Percentiles rank a stretch among this genome's conserved stretches.
phyloP scores from a whole-genome alignment of 1,140 invertebrate species.

The Magallana angulata region DNA sequence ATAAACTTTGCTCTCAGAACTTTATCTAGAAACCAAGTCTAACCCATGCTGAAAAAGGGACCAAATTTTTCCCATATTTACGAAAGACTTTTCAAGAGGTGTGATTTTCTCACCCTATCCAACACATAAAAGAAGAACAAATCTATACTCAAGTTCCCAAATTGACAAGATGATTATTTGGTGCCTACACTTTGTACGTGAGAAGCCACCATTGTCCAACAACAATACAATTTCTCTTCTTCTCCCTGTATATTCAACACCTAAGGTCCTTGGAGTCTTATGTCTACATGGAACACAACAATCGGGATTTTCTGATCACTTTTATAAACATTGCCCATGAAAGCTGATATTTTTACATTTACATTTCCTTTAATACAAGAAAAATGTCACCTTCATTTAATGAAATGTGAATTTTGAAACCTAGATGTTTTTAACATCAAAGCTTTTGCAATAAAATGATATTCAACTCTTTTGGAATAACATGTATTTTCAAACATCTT shows the following conservation, averaged over 20 bases:
- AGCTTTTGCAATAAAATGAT: too few relatives aligned
- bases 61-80: constrained; percentile 1
- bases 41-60: background rate
- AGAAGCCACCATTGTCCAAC: background rate
- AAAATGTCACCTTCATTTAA: constrained; percentile 10
- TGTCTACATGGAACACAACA: constrained; percentile 29
- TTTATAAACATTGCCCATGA: background rate
- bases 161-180: constrained; percentile 25
- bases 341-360: constrained; percentile 14
- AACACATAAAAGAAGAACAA: background rate
- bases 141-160: constrained; percentile 15
- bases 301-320: background rate
- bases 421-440: too few relatives aligned
- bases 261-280: background rate
- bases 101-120: constrained; percentile 13
- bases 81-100: constrained; percentile 4
- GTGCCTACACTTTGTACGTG: background rate
- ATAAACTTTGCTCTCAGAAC: too few relatives aligned
- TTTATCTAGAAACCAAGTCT: too few relatives aligned
- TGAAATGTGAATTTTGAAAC: background rate
- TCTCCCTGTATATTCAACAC: background rate
- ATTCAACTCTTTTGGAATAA: too few relatives aligned
- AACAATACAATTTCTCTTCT: constrained; percentile 17
- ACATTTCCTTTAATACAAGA: constrained; percentile 8
- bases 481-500: too few relatives aligned